Conservation (phyloP, 2,888 invertebrate species). For the Lysandra bellargus region DNA sequence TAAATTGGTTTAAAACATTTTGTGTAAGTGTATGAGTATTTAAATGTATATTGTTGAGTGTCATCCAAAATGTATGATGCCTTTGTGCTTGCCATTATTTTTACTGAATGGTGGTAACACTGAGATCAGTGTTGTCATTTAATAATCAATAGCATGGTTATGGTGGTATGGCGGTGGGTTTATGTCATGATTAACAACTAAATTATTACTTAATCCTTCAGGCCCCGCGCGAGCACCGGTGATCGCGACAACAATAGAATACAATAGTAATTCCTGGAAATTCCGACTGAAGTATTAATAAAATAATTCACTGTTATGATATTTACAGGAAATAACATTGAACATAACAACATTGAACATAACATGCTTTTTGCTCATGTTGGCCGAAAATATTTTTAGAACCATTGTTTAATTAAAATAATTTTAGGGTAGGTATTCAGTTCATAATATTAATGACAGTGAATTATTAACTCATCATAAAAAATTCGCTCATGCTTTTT, state of each 20-base stretch:
- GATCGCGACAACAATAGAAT: too few relatives aligned
- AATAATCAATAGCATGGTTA: conserved; percentile 59
- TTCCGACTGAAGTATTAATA: too few relatives aligned
- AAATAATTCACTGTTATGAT: conserved; percentile 16
- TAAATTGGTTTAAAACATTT: conserved; percentile 1
- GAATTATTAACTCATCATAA: neutral
- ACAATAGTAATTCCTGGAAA: too few relatives aligned
- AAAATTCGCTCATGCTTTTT: conserved; percentile 3
- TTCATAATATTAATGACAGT: conserved; percentile 4
- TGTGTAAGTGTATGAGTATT: conserved; percentile 5
- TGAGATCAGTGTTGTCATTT: conserved; percentile 34
- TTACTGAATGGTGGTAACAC: neutral
- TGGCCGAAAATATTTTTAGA: neutral
- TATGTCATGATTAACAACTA: conserved; percentile 72
- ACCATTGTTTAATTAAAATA: neutral
- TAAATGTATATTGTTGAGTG: conserved; percentile 4
- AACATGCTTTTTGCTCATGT: neutral
- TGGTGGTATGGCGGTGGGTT: conserved; percentile 75
- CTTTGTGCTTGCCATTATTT: conserved; percentile 35
- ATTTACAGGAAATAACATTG: neutral
- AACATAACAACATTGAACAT: too few relatives aligned
- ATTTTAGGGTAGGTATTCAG: neutral
- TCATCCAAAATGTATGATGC: conserved; percentile 13
- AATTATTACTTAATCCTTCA: conserved; percentile 48
- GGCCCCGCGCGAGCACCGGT: too few relatives aligned